Evolutionary conservation across 2,113 vertebrate species (phyloP), one percentile per base, ranked within the genome.

Genomic region (Montifringilla adamsi): DNA sequence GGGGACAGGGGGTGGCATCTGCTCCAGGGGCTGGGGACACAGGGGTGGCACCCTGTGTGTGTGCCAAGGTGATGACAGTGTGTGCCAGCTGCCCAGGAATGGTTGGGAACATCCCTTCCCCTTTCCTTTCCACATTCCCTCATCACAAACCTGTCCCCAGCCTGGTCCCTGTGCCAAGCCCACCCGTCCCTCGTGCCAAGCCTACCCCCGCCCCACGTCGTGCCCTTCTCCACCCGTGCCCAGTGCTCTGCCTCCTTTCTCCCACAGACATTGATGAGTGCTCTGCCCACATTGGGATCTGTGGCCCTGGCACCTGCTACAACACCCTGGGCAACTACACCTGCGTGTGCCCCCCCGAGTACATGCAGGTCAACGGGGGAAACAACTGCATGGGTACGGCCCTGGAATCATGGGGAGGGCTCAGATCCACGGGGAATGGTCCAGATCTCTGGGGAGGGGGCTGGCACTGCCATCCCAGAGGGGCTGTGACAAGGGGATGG

Each of bases 321-420:
- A 99, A 99, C 97, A 99, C 99, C 30, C 95, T 99, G 33, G 99
- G 99, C 78, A 99, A 98, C 98, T 99, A 99, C 97, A 99, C 99
- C 19, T 99, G 99, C 1, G 98, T 99, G 85, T 99, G 99, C 83
- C 99, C 99, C 0, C 98, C 98, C 0, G 99, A 99, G 82, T 99
- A 99, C 97, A 99, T 99, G 99, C 99, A 99, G 91, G 98, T 99
- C 97, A 99, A 99, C 3, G 98, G 99, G 85, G 99, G 99, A 56
- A 99, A 99, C 97, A 98, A 98, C 97, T 99, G 99, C 97, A 98
- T 99, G 99, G 98, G 99, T 99, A 98, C 10, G 98, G 81, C 35
- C 15, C n/a, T 2, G 5, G 24, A 2, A 2, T 2, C 24, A 0
- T 6, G 47, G 55, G 44, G 14, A 62, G 12, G 28, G 46, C 13